A percentile compares a stretch with the other conserved stretches of the same genome.
These are phyloP conservation scores for Drosophila auraria DNA, from an alignment of 1,140 invertebrate genomes.

Conservation along the genomic window DNA sequence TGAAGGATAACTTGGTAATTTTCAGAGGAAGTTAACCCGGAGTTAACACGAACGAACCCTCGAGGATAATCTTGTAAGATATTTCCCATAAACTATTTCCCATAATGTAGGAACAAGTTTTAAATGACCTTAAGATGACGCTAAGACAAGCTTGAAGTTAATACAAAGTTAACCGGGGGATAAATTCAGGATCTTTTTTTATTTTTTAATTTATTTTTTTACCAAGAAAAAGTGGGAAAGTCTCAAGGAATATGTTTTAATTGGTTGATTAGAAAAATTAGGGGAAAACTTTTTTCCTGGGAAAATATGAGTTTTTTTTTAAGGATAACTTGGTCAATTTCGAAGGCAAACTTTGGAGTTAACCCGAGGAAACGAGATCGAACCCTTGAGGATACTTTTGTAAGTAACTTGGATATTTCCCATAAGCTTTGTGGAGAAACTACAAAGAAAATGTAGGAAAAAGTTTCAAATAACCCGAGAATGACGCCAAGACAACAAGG, in stretches of 20 bases:
- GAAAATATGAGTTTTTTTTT: too few relatives aligned
- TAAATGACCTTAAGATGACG: not conserved
- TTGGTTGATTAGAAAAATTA: too few relatives aligned
- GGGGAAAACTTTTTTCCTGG: too few relatives aligned
- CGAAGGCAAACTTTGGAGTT: not conserved
- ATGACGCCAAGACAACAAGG: too few relatives aligned
- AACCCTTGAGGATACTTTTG: not conserved
- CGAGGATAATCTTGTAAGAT: not conserved
- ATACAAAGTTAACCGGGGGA: too few relatives aligned
- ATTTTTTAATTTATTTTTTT: too few relatives aligned
- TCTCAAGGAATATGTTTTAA: not conserved
- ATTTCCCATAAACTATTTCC: too few relatives aligned
- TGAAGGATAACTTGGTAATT: too few relatives aligned
- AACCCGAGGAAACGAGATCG: not conserved
- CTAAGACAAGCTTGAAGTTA: too few relatives aligned
- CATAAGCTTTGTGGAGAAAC: too few relatives aligned
- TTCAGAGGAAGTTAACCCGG: not conserved
- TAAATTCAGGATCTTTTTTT: not conserved
- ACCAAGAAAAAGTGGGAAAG: not conserved
- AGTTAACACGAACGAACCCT: not conserved
- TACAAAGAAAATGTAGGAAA: not conserved
- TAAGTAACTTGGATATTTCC: not conserved
- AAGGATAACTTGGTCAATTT: too few relatives aligned
- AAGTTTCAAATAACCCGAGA: not conserved
- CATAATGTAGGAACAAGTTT: accelerated